A percentile compares a stretch with the other conserved stretches of the same genome.
These are phyloP conservation scores for Liparis tanakae DNA, from an alignment of 2,797 vertebrate species.

Conservation along the genomic window DNA sequence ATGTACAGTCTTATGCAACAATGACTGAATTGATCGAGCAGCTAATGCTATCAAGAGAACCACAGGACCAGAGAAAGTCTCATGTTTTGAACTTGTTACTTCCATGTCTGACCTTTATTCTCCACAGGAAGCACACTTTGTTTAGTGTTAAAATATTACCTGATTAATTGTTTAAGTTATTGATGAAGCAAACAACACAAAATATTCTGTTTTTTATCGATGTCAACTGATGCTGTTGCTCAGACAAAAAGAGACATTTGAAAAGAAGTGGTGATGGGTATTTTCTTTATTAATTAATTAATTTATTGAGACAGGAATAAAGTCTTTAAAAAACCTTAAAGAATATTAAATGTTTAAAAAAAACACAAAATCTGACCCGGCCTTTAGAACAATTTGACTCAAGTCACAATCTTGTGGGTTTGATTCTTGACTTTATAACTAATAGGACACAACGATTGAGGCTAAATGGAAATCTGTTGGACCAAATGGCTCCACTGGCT, in stretches of 20 bases:
- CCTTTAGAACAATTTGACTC: too few species aligned
- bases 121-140: background rate
- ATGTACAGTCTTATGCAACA: background rate
- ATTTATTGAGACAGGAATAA: background rate
- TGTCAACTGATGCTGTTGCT: background rate
- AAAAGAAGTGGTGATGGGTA: background rate
- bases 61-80: background rate
- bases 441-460: too few species aligned
- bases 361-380: too few species aligned
- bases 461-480: too few species aligned
- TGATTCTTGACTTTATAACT: too few species aligned
- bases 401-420: too few species aligned
- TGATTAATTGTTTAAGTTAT: background rate
- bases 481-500: too few species aligned
- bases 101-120: background rate
- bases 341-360: background rate
- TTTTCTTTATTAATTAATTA: background rate
- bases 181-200: background rate
- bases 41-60: background rate
- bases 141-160: background rate
- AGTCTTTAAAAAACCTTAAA: background rate
- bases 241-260: background rate
- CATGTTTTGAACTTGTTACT: background rate
- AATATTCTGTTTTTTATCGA: background rate
- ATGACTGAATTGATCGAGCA: background rate